These are phyloP conservation scores for Paralichthys olivaceus DNA, from an alignment of 2,113 vertebrate genomes.

Conservation along the genomic window DNA sequence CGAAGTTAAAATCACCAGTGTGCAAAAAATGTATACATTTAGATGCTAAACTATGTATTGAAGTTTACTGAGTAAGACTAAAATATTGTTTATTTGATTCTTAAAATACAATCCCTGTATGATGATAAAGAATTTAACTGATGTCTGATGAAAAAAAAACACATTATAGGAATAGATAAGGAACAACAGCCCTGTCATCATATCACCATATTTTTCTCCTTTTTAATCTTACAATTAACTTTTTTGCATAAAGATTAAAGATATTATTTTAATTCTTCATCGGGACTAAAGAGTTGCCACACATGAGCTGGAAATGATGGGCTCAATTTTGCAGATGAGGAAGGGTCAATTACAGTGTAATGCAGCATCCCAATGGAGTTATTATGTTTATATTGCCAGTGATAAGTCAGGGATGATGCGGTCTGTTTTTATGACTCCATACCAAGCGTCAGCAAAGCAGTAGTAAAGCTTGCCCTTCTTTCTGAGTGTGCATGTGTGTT, in stretches of 20 bases:
- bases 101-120: too few relatives aligned
- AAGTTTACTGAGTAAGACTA: too few relatives aligned
- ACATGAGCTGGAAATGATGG: constrained; percentile 59
- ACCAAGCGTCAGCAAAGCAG: constrained; percentile 40
- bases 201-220: not conserved
- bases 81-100: too few relatives aligned
- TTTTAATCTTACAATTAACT: constrained; percentile 11
- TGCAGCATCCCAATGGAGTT: constrained; percentile 65
- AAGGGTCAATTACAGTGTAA: constrained; percentile 74
- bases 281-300: constrained; percentile 47
- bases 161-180: too few relatives aligned
- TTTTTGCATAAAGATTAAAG: constrained; percentile 14
- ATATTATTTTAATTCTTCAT: constrained; percentile 55
- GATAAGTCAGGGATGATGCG: constrained; percentile 68
- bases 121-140: too few relatives aligned
- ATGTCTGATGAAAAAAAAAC: too few relatives aligned
- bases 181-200: too few relatives aligned
- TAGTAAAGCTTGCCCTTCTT: constrained; percentile 49
- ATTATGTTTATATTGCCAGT: constrained; percentile 70
- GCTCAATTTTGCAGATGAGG: constrained; percentile 69
- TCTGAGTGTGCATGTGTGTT: constrained; percentile 4
- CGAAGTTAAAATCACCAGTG: too few relatives aligned
- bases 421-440: constrained; percentile 65
- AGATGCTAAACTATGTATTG: too few relatives aligned
- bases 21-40: too few relatives aligned